Conservation (phyloP, 2,797 vertebrate genomes). For the Argentina silus region DNA sequence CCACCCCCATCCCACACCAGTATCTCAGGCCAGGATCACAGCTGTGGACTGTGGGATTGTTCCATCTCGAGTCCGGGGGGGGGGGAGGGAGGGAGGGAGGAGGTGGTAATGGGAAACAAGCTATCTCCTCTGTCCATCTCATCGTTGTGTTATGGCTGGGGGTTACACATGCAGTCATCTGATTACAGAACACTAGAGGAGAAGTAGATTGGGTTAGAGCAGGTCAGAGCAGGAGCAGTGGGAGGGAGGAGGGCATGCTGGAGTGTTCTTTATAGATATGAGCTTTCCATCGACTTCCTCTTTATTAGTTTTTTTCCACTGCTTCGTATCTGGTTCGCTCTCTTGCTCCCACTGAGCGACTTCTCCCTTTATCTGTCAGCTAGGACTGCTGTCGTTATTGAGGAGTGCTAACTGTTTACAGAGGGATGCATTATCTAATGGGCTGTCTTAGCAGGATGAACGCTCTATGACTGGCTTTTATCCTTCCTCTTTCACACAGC, state of each 20-base stretch:
- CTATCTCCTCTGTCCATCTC: constrained; percentile 49
- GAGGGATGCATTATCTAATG: too few relatives aligned
- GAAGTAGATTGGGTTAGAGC: constrained; percentile 53
- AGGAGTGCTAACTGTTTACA: too few relatives aligned
- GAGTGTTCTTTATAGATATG: constrained; percentile 31
- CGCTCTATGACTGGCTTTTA: too few relatives aligned
- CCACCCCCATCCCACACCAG: background rate
- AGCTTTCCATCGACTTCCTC: constrained; percentile 23
- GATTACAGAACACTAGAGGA: constrained; percentile 56
- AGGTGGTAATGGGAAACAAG: constrained; percentile 53
- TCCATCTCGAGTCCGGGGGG: constrained; percentile 29
- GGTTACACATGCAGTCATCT: constrained; percentile 59
- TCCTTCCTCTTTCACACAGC: background rate
- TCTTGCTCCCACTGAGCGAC: constrained; percentile 12
- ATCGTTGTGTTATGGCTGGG: constrained; percentile 63
- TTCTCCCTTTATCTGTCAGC: constrained; percentile 20
- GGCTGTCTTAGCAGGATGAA: too few relatives aligned
- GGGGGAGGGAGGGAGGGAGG: constrained; percentile 30
- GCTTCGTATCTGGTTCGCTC: constrained; percentile 19
- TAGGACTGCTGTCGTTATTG: too few relatives aligned
- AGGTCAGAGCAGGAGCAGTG: constrained; percentile 55
- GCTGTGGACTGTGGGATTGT: constrained; percentile 42
- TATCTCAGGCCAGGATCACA: constrained; percentile 42
- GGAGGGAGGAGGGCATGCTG: constrained; percentile 25
- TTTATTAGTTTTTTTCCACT: constrained; percentile 30